Evolutionary conservation across 2,797 vertebrate species (phyloP), one percentile per base, ranked within the genome.

Genomic region (Spheniscus humboldti): DNA sequence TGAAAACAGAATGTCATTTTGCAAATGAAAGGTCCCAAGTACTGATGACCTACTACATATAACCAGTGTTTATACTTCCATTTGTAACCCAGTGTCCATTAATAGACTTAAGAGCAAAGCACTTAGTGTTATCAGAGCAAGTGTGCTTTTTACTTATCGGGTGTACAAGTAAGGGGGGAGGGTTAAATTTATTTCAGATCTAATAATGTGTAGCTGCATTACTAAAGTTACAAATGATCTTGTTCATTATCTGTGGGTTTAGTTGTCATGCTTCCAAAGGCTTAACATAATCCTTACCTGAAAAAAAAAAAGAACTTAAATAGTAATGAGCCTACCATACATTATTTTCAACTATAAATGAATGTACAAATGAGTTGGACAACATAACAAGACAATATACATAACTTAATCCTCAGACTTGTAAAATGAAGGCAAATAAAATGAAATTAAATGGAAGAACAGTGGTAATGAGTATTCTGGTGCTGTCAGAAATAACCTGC

Each of bases 1-100:
- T 3, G 15, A 55, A 96, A 95, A 75, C 19, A 90, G 48, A 96
- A 83, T 24, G 13, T 10, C 5, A 56, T 47, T 67, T 71, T 56
- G 43, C 27, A 97, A 96, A 96, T 11, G 6, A 89, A 52, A 88
- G 31, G 27, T 80, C 18, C 25, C 55, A 77, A 75, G 66, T 62
- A 93, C 35, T 60, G 20, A 45, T 80, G 73, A 57, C 7, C 24
- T 88, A 48, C 35, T 76, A 66, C 15, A 27, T 10, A 4, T 18
- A 80, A 6, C 17, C 9, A 16, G 35, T 43, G 41, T 25, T 83
- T 63, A 52, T 37, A 55, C 11, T 80, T 68, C 20, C 7, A 18
- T 41, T 57, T 72, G 15, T 56, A 91, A 76, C 8, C 53, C n/a
- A 43, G 30, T 30, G 22, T 35, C n/a, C 11, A 16, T 23, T 35